These are phyloP conservation scores for Amblyopsis hoosieri DNA, from an alignment of 2,797 vertebrate genomes.

Conservation along the genomic window DNA sequence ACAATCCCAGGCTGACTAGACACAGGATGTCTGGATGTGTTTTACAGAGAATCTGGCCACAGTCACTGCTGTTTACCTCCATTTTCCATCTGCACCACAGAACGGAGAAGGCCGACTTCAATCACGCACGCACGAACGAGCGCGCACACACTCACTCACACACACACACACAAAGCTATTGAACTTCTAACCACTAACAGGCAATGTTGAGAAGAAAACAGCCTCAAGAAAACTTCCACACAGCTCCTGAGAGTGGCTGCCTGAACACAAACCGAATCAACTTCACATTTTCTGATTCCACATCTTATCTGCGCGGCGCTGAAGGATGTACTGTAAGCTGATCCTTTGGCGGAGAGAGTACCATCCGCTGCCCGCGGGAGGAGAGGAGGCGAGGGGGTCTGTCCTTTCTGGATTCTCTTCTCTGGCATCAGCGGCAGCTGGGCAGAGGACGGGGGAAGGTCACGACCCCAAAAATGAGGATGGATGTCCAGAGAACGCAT, in stretches of 20 bases:
- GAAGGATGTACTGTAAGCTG: constrained; percentile 53
- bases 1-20: constrained; percentile 33
- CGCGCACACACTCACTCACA: not conserved
- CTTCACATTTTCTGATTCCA: constrained; percentile 51
- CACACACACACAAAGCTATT: not conserved
- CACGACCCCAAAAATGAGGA: constrained; percentile 47
- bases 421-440: constrained; percentile 70
- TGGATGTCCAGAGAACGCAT: constrained; percentile 58
- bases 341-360: constrained; percentile 58
- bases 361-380: constrained; percentile 58
- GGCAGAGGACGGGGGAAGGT: constrained; percentile 70
- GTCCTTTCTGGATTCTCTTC: constrained; percentile 51
- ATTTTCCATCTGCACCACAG: constrained; percentile 32
- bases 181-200: constrained; percentile 22
- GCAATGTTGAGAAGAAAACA: not conserved
- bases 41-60: constrained; percentile 48
- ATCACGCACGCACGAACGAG: not conserved
- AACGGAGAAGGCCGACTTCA: constrained; percentile 20
- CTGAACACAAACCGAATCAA: constrained; percentile 21
- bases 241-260: constrained; percentile 18
- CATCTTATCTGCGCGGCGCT: constrained; percentile 49
- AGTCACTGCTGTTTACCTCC: constrained; percentile 19
- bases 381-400: constrained; percentile 39
- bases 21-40: constrained; percentile 64
- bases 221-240: constrained; percentile 5